A percentile compares a stretch with the other conserved stretches of the same genome.
These are phyloP conservation scores for Sinocyclocheilus anophthalmus DNA, from an alignment of 2,113 vertebrate genomes.

Conservation along the genomic window DNA sequence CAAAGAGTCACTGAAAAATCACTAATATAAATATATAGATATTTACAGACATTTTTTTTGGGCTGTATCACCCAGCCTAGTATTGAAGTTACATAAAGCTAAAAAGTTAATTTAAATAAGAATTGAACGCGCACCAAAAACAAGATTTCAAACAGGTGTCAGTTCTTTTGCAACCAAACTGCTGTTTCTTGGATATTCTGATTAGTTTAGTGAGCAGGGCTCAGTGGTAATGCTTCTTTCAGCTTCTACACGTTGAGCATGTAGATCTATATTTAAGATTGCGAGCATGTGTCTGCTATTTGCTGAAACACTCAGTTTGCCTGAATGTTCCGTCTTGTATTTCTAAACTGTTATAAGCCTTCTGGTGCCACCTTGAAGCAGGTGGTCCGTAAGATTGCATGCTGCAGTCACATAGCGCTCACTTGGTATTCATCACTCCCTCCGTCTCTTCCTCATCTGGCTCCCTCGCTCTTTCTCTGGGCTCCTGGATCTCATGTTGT, in stretches of 20 bases:
- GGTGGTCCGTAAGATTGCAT: slow-evolving; percentile 10
- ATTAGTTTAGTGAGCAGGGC: background rate
- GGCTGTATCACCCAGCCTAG: background rate
- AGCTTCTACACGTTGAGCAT: background rate
- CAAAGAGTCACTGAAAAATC: background rate
- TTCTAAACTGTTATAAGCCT: background rate
- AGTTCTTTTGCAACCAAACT: background rate
- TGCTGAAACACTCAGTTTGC: background rate
- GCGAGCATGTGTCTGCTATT: background rate
- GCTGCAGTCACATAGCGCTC: background rate
- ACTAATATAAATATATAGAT: background rate
- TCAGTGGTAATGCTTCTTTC: background rate
- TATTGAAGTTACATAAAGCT: background rate
- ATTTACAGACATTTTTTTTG: background rate
- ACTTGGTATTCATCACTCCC: slow-evolving; percentile 14
- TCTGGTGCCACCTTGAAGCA: background rate
- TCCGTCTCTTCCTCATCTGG: background rate
- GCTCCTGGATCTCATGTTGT: background rate
- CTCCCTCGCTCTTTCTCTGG: background rate
- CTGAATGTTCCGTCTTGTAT: background rate
- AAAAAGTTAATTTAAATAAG: background rate
- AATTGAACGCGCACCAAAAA: background rate
- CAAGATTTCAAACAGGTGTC: background rate
- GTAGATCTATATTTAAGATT: background rate
- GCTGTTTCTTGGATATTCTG: background rate